Conservation (phyloP, 2,797 vertebrate species). For the Eidolon dupreanum region DNA sequence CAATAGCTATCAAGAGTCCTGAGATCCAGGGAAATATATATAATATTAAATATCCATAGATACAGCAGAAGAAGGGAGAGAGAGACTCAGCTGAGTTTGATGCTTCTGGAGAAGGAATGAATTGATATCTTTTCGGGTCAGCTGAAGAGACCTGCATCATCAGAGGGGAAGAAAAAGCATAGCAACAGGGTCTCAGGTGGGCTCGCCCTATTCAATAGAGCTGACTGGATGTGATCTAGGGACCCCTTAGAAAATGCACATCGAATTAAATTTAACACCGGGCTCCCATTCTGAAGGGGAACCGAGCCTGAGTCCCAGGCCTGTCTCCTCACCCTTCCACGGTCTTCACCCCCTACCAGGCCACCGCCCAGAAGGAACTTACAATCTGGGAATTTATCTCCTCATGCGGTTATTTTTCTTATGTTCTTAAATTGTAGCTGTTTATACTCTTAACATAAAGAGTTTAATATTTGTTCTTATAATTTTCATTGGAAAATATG, state of each 20-base stretch:
- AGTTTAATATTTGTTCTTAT: slow-evolving; percentile 38
- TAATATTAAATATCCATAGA: background rate
- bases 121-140: background rate
- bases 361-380: background rate
- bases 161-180: background rate
- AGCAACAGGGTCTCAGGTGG: background rate
- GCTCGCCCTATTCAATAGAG: background rate
- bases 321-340: background rate
- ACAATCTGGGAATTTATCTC: background rate
- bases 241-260: background rate
- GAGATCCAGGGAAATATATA: background rate
- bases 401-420: background rate
- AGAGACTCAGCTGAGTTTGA: background rate
- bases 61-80: background rate
- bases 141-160: background rate
- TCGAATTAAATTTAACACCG: slow-evolving; percentile 21
- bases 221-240: background rate
- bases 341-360: background rate
- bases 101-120: background rate
- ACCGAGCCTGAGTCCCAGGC: background rate
- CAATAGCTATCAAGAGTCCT: background rate
- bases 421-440: background rate
- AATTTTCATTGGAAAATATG: slow-evolving; percentile 58
- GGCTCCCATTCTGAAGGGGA: background rate
- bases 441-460: slow-evolving; percentile 55